Conservation (phyloP, 1,140 invertebrate species). For the Zaprionus taronus region DNA sequence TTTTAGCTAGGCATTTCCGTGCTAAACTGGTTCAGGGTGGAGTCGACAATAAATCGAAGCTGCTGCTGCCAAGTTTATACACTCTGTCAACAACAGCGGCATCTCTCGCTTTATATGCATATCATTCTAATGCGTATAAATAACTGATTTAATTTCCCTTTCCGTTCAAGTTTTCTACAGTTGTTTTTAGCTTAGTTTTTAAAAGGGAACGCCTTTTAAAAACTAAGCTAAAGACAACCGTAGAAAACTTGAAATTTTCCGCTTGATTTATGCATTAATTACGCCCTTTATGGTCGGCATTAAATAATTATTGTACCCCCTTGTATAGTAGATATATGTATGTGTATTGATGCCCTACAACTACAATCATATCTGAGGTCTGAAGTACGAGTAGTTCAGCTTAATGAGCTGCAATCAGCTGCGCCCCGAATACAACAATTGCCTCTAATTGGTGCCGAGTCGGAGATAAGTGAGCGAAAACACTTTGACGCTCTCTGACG, state of each 20-base stretch:
- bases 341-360: background rate
- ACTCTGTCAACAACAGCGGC: background rate
- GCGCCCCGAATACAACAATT: slow-evolving; percentile 45
- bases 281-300: slow-evolving; percentile 32
- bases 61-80: background rate
- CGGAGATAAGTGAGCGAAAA: slow-evolving; percentile 22
- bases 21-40: background rate
- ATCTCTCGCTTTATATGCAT: background rate
- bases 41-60: background rate
- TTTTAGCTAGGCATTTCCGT: background rate
- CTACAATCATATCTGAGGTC: background rate
- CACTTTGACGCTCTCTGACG: background rate
- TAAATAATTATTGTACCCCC: slow-evolving; percentile 20
- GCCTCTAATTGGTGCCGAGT: slow-evolving; percentile 30
- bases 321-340: slow-evolving; percentile 13
- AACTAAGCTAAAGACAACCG: slow-evolving; percentile 30
- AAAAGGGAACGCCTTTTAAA: too few species aligned
- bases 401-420: slow-evolving; percentile 43
- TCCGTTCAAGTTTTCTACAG: too few species aligned
- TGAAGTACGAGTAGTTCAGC: slow-evolving; percentile 16
- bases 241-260: slow-evolving; percentile 62
- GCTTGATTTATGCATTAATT: slow-evolving; percentile 63
- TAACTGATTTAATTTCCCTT: background rate
- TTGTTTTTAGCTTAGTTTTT: too few species aligned
- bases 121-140: background rate